phyloP scores from a whole-genome alignment of 2,113 vertebrate genomes.

The Mormoops blainvillei region DNA sequence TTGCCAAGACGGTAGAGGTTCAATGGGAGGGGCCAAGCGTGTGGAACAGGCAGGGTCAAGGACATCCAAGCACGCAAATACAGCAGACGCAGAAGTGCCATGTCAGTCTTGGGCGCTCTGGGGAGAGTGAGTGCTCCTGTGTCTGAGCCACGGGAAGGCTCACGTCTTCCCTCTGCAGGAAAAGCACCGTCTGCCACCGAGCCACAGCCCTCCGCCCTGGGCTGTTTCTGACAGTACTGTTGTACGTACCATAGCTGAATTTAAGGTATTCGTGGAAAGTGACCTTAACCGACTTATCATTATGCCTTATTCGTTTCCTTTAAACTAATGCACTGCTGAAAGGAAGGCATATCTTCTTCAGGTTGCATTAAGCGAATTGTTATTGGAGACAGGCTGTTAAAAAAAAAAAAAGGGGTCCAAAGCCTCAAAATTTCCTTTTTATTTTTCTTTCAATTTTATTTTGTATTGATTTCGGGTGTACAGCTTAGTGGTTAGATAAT shows the following conservation, averaged over 20 bases:
- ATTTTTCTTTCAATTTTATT: background rate
- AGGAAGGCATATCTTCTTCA: background rate
- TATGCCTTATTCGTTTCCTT: background rate
- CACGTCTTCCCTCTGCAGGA: background rate
- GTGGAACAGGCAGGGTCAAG: background rate
- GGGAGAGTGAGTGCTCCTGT: fast-evolving
- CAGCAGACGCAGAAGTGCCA: background rate
- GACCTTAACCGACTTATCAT: background rate
- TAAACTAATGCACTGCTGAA: background rate
- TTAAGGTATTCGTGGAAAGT: background rate
- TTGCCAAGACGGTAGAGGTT: background rate
- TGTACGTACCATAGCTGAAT: background rate
- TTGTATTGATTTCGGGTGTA: too few relatives aligned
- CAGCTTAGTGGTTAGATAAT: too few relatives aligned
- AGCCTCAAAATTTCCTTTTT: background rate
- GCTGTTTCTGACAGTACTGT: background rate
- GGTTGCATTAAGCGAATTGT: background rate
- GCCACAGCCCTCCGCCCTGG: fast-evolving
- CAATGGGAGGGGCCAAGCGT: background rate
- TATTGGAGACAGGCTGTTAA: background rate
- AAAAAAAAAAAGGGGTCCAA: background rate
- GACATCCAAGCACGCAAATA: background rate
- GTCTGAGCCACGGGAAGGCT: fast-evolving
- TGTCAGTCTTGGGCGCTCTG: background rate
- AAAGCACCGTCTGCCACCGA: background rate